A percentile compares a stretch with the other conserved stretches of the same genome.
Evolutionary conservation across 2,888 invertebrate genomes (phyloP).

Genomic region (Synanthedon formicaeformis): DNA sequence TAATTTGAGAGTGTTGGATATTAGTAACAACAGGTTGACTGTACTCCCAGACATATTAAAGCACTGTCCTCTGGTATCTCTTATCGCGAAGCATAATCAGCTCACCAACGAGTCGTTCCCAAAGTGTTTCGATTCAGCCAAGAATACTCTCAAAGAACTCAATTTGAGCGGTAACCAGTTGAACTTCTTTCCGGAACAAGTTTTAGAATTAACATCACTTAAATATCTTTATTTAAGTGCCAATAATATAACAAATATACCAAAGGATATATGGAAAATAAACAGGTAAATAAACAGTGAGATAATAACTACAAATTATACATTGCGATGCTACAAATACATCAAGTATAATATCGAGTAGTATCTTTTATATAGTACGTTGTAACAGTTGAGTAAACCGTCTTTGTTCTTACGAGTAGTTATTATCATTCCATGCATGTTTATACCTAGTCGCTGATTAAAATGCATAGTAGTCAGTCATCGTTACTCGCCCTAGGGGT

Average conservation of each 20-base stretch:
- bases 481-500: too few species aligned
- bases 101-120: slow-evolving; percentile 88
- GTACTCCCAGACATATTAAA: slow-evolving; percentile 83
- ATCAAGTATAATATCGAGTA: too few species aligned
- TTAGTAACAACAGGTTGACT: slow-evolving; percentile 87
- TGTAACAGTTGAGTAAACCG: too few species aligned
- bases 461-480: too few species aligned
- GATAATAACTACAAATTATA: too few species aligned
- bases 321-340: too few species aligned
- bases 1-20: slow-evolving; percentile 84
- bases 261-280: slow-evolving; percentile 78
- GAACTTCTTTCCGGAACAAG: slow-evolving; percentile 85
- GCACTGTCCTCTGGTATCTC: slow-evolving; percentile 78
- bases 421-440: too few species aligned
- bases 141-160: slow-evolving; percentile 80
- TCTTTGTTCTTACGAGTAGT: too few species aligned
- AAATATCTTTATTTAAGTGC: slow-evolving; percentile 92
- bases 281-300: slow-evolving; percentile 29
- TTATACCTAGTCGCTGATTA: too few species aligned
- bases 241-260: slow-evolving; percentile 84
- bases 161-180: slow-evolving; percentile 95
- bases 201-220: slow-evolving; percentile 81
- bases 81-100: slow-evolving; percentile 91
- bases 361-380: too few species aligned
- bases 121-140: slow-evolving; percentile 79